These are phyloP conservation scores for Rhabdornis inornatus DNA, from an alignment of 2,113 vertebrate species.

Conservation along the genomic window DNA sequence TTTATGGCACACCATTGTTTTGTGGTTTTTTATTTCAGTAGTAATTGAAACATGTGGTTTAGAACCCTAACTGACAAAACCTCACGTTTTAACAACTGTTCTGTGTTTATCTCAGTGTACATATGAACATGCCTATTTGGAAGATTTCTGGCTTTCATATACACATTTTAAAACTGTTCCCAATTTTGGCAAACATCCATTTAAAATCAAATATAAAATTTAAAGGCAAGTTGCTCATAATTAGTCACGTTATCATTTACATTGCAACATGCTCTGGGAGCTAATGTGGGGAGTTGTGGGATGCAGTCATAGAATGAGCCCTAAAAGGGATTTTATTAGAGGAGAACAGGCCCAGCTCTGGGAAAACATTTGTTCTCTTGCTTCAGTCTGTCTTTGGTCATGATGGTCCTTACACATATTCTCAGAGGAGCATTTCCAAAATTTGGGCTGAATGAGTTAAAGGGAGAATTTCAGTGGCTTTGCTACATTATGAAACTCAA, in stretches of 20 bases:
- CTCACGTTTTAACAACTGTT: background rate
- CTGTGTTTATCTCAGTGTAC: background rate
- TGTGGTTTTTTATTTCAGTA: background rate
- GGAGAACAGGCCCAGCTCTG: background rate
- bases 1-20: background rate
- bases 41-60: background rate
- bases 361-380: background rate
- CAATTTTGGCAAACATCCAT: background rate
- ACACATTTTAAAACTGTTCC: background rate
- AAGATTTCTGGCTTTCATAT: background rate
- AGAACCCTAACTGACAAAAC: background rate
- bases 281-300: background rate
- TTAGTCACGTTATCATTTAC: background rate
- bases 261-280: background rate
- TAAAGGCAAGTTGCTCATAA: background rate
- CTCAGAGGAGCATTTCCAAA: background rate
- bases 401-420: fast-evolving
- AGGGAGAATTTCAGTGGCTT: background rate
- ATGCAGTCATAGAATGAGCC: background rate
- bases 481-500: background rate
- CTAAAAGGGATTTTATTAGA: background rate
- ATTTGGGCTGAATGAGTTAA: background rate
- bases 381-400: background rate
- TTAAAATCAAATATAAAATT: background rate
- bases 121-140: background rate